Percentiles rank a stretch among this genome's conserved stretches.
These are phyloP conservation scores for Porites evermanni DNA, from an alignment of 92 coral and sea anemone genomes.

Conservation along the genomic window DNA sequence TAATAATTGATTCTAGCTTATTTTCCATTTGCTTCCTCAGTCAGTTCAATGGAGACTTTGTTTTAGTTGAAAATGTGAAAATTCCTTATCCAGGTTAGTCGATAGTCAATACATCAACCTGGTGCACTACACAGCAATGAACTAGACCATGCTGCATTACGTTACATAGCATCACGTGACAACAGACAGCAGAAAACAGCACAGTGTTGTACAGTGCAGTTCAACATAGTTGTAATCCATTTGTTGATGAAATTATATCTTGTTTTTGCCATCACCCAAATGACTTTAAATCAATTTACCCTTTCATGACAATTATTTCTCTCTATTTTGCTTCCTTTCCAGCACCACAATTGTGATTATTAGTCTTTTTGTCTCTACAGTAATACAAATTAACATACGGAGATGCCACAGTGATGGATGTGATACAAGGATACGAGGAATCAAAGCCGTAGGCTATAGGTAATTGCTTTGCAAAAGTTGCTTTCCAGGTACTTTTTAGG, in stretches of 20 bases:
- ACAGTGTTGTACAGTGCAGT: no score
- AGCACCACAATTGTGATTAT: not conserved
- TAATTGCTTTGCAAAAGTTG: slow-evolving; percentile 26
- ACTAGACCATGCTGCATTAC: not conserved
- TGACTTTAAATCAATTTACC: no score
- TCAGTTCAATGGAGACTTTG: slow-evolving; percentile 90
- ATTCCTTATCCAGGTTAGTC: slow-evolving; percentile 91
- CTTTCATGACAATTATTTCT: not conserved
- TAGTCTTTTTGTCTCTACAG: slow-evolving; percentile 42
- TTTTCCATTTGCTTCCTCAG: slow-evolving; percentile 33
- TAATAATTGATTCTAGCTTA: not conserved
- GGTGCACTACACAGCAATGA: not conserved
- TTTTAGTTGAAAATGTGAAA: slow-evolving; percentile 92
- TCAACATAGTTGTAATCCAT: no score
- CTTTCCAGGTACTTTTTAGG: not conserved
- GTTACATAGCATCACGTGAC: no score
- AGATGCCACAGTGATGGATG: slow-evolving; percentile 99
- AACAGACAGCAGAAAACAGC: no score
- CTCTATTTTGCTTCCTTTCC: not conserved
- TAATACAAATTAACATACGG: slow-evolving; percentile 87
- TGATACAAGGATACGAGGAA: slow-evolving; percentile 96
- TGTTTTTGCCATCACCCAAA: no score
- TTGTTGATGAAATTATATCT: no score
- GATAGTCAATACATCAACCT: no score
- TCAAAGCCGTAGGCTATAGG: slow-evolving; percentile 98